Conservation (phyloP, 1,140 invertebrate species). For the Brachystomella parvula region DNA sequence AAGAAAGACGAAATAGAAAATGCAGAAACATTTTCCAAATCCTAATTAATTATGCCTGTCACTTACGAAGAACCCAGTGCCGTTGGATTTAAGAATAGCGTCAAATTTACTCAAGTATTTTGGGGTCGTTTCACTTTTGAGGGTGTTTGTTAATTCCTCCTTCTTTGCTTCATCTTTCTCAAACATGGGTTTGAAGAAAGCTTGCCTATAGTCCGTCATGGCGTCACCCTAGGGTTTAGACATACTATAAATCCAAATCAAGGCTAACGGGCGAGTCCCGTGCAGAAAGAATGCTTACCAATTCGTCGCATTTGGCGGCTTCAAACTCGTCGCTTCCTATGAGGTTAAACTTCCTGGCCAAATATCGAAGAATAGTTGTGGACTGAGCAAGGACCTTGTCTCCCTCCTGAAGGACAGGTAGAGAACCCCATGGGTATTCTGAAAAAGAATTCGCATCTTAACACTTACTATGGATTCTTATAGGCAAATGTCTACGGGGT, state of each 20-base stretch:
- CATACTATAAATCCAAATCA: not conserved
- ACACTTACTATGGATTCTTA: too few species aligned
- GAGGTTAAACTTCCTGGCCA: constrained; percentile 54
- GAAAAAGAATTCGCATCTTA: not conserved
- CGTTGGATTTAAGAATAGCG: constrained; percentile 49
- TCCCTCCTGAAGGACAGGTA: constrained; percentile 60
- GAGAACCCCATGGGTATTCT: constrained; percentile 50
- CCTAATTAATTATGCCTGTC: too few species aligned
- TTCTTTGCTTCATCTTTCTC: constrained; percentile 19
- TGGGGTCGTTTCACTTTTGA: constrained; percentile 7
- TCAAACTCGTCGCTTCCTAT: constrained; percentile 56
- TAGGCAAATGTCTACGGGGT: too few species aligned
- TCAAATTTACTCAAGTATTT: constrained; percentile 52
- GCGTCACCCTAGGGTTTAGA: not conserved
- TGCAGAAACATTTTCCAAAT: too few species aligned
- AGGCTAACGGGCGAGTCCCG: constrained; percentile 42
- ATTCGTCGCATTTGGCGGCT: constrained; percentile 53
- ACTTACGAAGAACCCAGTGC: constrained; percentile 43
- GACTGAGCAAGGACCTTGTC: constrained; percentile 57
- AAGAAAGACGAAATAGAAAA: too few species aligned
- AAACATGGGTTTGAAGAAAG: not conserved
- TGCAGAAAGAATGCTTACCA: too few species aligned
- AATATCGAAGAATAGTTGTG: constrained; percentile 55
- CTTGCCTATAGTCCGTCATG: constrained; percentile 9
- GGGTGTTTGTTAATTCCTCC: constrained; percentile 16